phyloP scores from a whole-genome alignment of 2,113 vertebrate species.

The Numenius arquata region DNA sequence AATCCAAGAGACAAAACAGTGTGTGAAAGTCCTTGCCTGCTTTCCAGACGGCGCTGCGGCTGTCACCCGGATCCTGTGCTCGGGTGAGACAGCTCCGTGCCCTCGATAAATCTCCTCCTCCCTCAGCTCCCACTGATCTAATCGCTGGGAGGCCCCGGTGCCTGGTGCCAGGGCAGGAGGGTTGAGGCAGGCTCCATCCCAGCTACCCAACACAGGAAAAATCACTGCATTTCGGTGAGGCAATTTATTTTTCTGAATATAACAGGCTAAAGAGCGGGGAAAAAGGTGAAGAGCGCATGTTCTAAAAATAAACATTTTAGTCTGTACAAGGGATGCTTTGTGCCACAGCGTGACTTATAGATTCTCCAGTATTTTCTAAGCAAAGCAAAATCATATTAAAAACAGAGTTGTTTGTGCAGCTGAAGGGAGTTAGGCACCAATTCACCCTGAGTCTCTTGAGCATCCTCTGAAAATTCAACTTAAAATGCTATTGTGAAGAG shows the following conservation, averaged over 20 bases:
- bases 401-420: not conserved
- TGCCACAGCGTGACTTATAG: not conserved
- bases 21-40: not conserved
- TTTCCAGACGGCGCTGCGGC: not conserved
- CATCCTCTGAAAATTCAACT: not conserved
- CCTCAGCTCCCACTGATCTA: not conserved
- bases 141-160: not conserved
- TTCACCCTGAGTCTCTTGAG: not conserved
- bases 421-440: not conserved
- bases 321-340: not conserved
- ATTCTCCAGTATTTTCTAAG: not conserved
- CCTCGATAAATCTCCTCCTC: not conserved
- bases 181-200: not conserved
- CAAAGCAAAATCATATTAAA: not conserved
- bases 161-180: not conserved
- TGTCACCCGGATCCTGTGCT: not conserved
- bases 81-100: not conserved
- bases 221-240: not conserved
- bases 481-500: not conserved
- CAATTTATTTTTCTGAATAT: not conserved
- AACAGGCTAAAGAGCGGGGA: not conserved
- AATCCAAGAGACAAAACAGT: not conserved
- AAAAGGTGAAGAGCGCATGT: not conserved
- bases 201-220: not conserved
- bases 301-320: not conserved